These are phyloP conservation scores for Lomographa bimaculata DNA, from an alignment of 2,888 invertebrate genomes.

Conservation along the genomic window DNA sequence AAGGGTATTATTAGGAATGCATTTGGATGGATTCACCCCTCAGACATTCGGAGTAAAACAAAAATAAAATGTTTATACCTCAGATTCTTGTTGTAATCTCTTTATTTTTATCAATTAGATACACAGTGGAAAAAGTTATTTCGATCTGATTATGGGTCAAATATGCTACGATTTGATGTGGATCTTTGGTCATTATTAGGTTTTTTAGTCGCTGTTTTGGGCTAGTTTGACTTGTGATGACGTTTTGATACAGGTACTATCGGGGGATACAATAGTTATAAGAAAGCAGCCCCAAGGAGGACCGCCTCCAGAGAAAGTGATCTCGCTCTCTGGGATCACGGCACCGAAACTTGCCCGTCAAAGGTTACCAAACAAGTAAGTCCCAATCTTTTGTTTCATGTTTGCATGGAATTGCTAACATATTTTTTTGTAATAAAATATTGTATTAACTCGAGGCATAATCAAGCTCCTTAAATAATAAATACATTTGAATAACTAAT, in stretches of 20 bases:
- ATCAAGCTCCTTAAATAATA: too few relatives aligned
- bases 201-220: slow-evolving; percentile 1
- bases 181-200: not conserved
- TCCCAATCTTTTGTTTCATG: slow-evolving; percentile 9
- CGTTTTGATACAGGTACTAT: slow-evolving; percentile 88
- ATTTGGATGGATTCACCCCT: not conserved
- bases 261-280: slow-evolving; percentile 97
- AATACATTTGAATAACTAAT: too few relatives aligned
- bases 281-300: slow-evolving; percentile 93
- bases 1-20: slow-evolving; percentile 16
- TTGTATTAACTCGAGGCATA: too few relatives aligned
- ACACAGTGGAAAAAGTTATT: too few relatives aligned
- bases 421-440: slow-evolving; percentile 8
- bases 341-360: slow-evolving; percentile 92
- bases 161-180: too few relatives aligned
- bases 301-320: slow-evolving; percentile 95
- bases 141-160: too few relatives aligned
- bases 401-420: not conserved
- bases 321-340: slow-evolving; percentile 94
- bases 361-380: slow-evolving; percentile 71
- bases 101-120: not conserved
- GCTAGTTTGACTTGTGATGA: not conserved
- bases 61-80: slow-evolving; percentile 2
- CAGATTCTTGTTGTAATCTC: not conserved
- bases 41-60: too few relatives aligned